Base-by-base conservation (phyloP, 2,113 vertebrate genomes). In the Myotis davidii region DNA sequence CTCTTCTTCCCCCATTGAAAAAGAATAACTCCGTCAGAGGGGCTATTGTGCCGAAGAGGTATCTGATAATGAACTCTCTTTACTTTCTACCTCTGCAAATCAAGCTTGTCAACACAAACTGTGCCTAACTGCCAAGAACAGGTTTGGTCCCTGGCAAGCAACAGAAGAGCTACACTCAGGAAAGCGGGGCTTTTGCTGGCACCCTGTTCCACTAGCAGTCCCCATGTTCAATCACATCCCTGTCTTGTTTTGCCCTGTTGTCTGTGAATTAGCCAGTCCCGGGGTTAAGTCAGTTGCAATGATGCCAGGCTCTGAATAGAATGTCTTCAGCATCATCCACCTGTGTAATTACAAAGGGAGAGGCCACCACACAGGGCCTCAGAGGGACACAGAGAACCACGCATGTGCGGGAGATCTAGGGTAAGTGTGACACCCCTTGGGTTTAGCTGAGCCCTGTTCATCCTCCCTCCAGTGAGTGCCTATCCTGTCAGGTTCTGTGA, bases 401-500 rank as follows among this genome's bases (percentile, higher is more conserved):
- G n/a, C 74, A 84, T 54, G 78, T 76, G 93, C 64, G 10, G 6
- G 64, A 96, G 81, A 95, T 82, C 88, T 82, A 83, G 72, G 85
- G 29, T 82, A 83, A 96, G 73, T 78, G 72, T 95, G 93, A 94
- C 88, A 92, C 69, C 92, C 96, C 90, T 92, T 92, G 78, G 95
- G 52, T 96, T 95, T 85, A 95, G 88, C 87, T 18, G 96, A 95
- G 90, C 64, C 59, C 83, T 94, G 96, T 96, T 96, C 98, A 94
- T 96, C 96, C 93, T 96, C 93, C 94, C 90, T 90, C 91, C 96
- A 52, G n/a, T 81, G 95, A 97, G 29, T 97, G 34, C 85, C 95
- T 88, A 96, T 94, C 42, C 90, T 97, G 97, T 97, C 52, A 97
- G 74, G 65, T 94, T 94, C 96, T 97, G 94, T 98, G 96, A 91